Evolutionary conservation across 2,888 invertebrate species (phyloP).

Genomic region (Caenorhabditis sp.): DNA sequence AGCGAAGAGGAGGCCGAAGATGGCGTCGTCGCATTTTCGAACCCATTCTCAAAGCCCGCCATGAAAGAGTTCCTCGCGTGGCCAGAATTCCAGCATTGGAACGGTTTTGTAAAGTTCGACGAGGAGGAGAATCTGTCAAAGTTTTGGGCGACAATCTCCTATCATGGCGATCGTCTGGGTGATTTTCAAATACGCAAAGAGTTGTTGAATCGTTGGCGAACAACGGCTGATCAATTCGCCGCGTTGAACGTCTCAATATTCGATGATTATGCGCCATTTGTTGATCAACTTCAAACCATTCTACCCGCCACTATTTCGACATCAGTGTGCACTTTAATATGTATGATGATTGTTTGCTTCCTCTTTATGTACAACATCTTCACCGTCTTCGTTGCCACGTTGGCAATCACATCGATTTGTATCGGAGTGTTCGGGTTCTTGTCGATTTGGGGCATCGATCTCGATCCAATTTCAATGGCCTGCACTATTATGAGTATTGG

Average conservation of each 20-base stretch:
- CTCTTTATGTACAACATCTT: slow-evolving; percentile 67
- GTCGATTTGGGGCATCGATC: slow-evolving; percentile 62
- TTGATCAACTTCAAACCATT: slow-evolving; percentile 57
- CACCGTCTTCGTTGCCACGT: slow-evolving; percentile 64
- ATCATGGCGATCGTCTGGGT: slow-evolving; percentile 57
- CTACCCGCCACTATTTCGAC: slow-evolving; percentile 57
- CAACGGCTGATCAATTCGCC: slow-evolving; percentile 56
- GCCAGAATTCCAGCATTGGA: slow-evolving; percentile 67
- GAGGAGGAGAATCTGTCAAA: slow-evolving; percentile 45
- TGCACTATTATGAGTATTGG: slow-evolving; percentile 63
- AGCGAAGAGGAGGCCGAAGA: slow-evolving; percentile 32
- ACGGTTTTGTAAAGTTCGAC: slow-evolving; percentile 61
- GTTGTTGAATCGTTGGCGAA: slow-evolving; percentile 55
- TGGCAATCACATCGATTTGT: slow-evolving; percentile 66
- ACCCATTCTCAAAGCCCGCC: slow-evolving; percentile 41
- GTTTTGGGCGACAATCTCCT: slow-evolving; percentile 65
- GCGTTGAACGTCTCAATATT: slow-evolving; percentile 61
- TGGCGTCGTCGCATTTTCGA: slow-evolving; percentile 16
- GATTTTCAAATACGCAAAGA: slow-evolving; percentile 44
- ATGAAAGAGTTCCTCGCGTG: slow-evolving; percentile 62
- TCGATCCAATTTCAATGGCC: slow-evolving; percentile 68
- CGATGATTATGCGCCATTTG: slow-evolving; percentile 64
- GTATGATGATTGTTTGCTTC: slow-evolving; percentile 66
- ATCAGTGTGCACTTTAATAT: slow-evolving; percentile 53
- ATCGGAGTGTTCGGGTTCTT: slow-evolving; percentile 65